Percentiles rank a stretch among this genome's conserved stretches.
Evolutionary conservation across 2,113 vertebrate species (phyloP).

Genomic region (Scopus umbretta): DNA sequence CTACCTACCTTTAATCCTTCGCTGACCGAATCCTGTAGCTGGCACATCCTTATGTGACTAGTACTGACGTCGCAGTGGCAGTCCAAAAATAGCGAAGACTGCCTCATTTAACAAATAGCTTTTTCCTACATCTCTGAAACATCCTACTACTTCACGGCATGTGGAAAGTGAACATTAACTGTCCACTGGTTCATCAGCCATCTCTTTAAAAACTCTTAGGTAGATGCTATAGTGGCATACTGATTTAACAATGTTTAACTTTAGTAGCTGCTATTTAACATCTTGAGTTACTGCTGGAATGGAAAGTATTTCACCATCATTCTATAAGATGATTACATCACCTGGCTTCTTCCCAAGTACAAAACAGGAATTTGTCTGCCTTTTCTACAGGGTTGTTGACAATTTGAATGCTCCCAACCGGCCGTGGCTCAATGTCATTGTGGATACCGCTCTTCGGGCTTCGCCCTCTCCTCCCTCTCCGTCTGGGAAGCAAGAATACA

Average conservation of each 20-base stretch:
- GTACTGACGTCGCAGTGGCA: neutral
- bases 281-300: slow-evolving; percentile 59
- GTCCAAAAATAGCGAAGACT: neutral
- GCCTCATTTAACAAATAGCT: neutral
- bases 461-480: slow-evolving; percentile 31
- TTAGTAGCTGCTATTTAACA: slow-evolving; percentile 29
- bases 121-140: neutral
- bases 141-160: fast-evolving
- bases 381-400: slow-evolving; percentile 50
- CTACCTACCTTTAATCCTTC: neutral
- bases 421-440: neutral
- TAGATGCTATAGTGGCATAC: neutral
- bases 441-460: slow-evolving; percentile 22
- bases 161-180: neutral
- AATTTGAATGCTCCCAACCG: slow-evolving; percentile 44
- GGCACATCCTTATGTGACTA: neutral
- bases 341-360: slow-evolving; percentile 56
- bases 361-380: slow-evolving; percentile 59
- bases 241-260: neutral
- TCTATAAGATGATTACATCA: slow-evolving; percentile 47
- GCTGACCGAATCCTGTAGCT: neutral
- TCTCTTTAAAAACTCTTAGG: neutral
- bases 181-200: neutral
- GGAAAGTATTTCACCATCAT: slow-evolving; percentile 53
- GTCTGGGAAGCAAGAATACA: slow-evolving; percentile 68